These are phyloP conservation scores for Silurus meridionalis DNA, from an alignment of 2,113 vertebrate genomes.

Conservation along the genomic window DNA sequence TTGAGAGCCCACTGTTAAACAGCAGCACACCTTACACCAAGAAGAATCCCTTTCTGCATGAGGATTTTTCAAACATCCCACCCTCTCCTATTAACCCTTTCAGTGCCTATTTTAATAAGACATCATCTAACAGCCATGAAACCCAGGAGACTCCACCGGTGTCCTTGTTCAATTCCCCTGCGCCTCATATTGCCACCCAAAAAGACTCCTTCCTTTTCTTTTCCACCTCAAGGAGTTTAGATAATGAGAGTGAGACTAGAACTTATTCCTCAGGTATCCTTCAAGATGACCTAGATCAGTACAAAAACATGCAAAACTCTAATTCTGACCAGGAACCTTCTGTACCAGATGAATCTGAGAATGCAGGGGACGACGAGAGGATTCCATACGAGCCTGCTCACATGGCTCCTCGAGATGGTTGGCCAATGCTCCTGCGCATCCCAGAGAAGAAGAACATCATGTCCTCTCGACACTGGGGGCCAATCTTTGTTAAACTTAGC, in stretches of 20 bases:
- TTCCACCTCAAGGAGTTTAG: constrained; percentile 69
- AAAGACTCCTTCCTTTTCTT: constrained; percentile 75
- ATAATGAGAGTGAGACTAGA: constrained; percentile 56
- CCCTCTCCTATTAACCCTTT: constrained; percentile 90
- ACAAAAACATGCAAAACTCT: constrained; percentile 77
- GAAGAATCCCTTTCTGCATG: constrained; percentile 85
- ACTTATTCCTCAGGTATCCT: constrained; percentile 62
- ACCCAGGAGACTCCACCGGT: background rate
- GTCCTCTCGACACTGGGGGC: constrained; percentile 94
- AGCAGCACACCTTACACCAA: constrained; percentile 68
- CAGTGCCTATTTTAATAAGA: constrained; percentile 81
- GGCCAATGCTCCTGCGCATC: constrained; percentile 90
- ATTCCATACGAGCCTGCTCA: constrained; percentile 57
- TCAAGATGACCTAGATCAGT: constrained; percentile 74
- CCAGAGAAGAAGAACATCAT: constrained; percentile 93
- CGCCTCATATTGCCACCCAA: constrained; percentile 68
- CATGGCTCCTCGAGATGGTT: constrained; percentile 76
- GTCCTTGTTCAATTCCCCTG: constrained; percentile 65
- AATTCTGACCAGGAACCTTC: constrained; percentile 71
- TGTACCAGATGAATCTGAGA: constrained; percentile 74
- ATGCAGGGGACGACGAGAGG: constrained; percentile 62
- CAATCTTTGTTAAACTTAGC: constrained; percentile 81
- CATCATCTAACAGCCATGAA: constrained; percentile 30
- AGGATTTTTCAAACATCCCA: constrained; percentile 77
- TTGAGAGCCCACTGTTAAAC: constrained; percentile 68